Percentiles rank a stretch among this genome's conserved stretches.
Evolutionary conservation across 2,888 invertebrate species (phyloP).

Genomic region (Oxystoma pomonae): DNA sequence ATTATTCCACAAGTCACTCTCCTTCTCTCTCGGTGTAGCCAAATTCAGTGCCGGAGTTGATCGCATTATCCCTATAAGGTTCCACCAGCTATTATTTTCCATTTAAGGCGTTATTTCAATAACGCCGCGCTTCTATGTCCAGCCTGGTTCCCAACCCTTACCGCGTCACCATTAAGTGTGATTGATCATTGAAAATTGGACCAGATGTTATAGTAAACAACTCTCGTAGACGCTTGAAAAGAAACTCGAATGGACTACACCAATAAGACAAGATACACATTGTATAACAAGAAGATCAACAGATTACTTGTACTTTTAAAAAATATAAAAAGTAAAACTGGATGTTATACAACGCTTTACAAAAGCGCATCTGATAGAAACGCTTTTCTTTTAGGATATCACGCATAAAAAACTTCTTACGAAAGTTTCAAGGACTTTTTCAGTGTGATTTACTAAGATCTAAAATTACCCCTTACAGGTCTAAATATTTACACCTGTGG

Average conservation of each 20-base stretch:
- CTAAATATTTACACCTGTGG: too few relatives aligned
- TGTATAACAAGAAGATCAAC: not conserved
- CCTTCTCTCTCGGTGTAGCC: not conserved
- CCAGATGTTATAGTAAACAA: not conserved
- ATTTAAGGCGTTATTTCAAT: not conserved
- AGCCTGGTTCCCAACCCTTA: not conserved
- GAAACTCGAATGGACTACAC: not conserved
- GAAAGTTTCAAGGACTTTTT: too few relatives aligned
- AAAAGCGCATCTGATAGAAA: too few relatives aligned
- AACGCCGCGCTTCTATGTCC: not conserved
- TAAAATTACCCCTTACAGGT: too few relatives aligned
- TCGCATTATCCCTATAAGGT: not conserved
- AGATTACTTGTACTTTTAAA: too few relatives aligned
- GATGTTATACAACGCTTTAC: too few relatives aligned
- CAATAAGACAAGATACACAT: not conserved
- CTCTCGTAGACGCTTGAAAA: not conserved
- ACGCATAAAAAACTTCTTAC: too few relatives aligned
- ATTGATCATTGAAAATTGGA: not conserved
- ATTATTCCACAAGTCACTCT: slow-evolving; percentile 21
- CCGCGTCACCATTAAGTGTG: not conserved
- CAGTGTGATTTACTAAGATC: too few relatives aligned
- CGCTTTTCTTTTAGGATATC: too few relatives aligned
- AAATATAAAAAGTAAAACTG: too few relatives aligned
- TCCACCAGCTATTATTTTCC: not conserved
- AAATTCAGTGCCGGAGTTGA: not conserved